phyloP scores from a whole-genome alignment of 1,140 invertebrate species.

The Drosophila varians region DNA sequence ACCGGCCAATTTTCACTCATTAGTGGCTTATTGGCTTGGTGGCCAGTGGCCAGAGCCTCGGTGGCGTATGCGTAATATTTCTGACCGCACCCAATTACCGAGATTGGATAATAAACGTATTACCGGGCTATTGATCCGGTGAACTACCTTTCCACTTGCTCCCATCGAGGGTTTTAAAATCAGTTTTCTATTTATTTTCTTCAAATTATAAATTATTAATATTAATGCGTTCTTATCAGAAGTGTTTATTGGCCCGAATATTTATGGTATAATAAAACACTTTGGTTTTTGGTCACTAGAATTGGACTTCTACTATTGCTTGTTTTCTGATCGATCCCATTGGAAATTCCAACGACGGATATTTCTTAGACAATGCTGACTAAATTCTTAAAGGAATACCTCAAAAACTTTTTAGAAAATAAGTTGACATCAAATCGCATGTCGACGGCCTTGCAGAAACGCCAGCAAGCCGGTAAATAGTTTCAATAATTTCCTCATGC shows the following conservation, averaged over 20 bases:
- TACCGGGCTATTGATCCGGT: not conserved
- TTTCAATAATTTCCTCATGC: constrained; percentile 59
- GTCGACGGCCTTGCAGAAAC: constrained; percentile 1
- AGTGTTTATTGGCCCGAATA: not conserved
- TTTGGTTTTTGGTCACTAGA: not conserved
- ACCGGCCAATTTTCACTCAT: constrained; percentile 65
- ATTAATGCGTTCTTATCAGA: not conserved
- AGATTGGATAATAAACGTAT: constrained; percentile 5
- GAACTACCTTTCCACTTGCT: not conserved
- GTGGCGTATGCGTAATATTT: constrained; percentile 47
- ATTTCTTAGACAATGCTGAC: too few species aligned
- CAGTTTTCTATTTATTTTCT: not conserved
- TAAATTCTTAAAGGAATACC: not conserved
- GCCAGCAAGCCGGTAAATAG: constrained; percentile 5
- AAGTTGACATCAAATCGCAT: constrained; percentile 12
- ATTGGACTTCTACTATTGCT: too few species aligned
- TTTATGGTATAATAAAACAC: not conserved
- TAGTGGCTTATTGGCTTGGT: constrained; percentile 46
- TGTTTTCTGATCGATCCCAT: too few species aligned
- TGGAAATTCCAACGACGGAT: too few species aligned
- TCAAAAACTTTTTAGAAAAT: not conserved
- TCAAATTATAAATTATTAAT: not conserved
- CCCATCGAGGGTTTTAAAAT: not conserved
- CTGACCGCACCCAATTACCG: constrained; percentile 19
- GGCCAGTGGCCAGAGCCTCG: constrained; percentile 7